phyloP scores from a whole-genome alignment of 2,888 invertebrate species.

The Phalera bucephala region DNA sequence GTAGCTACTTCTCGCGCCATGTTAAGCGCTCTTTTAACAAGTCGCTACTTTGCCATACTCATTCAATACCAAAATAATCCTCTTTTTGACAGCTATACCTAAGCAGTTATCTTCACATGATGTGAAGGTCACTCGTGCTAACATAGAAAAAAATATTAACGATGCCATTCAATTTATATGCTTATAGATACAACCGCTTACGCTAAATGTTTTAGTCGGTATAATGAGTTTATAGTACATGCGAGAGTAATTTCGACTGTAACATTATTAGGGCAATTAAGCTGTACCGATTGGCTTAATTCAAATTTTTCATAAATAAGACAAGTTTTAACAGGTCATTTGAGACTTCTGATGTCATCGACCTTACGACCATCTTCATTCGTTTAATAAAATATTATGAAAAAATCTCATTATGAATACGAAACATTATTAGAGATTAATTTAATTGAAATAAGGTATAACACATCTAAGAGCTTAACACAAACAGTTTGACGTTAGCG shows the following conservation, averaged over 20 bases:
- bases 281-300: constrained; percentile 1
- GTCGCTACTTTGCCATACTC: no score
- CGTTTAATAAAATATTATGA: no score
- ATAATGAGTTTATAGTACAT: not conserved
- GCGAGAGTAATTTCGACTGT: not conserved
- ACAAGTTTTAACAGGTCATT: not conserved
- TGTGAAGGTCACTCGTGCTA: constrained; percentile 4
- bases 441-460: no score
- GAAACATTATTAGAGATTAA: no score
- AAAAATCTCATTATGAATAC: no score
- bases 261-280: not conserved
- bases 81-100: no score
- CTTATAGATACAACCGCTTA: not conserved
- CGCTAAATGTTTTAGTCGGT: not conserved
- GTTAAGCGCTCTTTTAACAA: no score
- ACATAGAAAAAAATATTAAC: constrained; percentile 11
- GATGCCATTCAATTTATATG: constrained; percentile 8
- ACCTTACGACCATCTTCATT: not conserved
- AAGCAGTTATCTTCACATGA: no score
- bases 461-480: no score
- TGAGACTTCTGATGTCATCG: not conserved
- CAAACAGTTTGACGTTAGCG: no score
- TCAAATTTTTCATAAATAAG: not conserved
- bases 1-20: no score
- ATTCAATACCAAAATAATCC: no score